These are phyloP conservation scores for Tetragnatha versicolor DNA, from an alignment of 1,140 invertebrate genomes.

Conservation along the genomic window DNA sequence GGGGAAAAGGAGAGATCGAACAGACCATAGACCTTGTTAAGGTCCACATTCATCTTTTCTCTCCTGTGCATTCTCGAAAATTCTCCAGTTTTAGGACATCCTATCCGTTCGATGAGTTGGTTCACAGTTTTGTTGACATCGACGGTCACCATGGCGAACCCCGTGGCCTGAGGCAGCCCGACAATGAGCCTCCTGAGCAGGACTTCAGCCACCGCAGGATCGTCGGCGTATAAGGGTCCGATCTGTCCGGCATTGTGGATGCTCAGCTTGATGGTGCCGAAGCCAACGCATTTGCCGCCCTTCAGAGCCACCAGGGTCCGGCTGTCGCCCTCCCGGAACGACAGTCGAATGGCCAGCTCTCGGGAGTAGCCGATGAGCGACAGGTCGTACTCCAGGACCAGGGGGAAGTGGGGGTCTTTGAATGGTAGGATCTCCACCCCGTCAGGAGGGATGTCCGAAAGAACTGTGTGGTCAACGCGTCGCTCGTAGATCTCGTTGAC, in stretches of 20 bases:
- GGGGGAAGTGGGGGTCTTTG: not conserved
- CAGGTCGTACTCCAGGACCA: constrained; percentile 52
- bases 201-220: constrained; percentile 56
- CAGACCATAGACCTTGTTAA: constrained; percentile 53
- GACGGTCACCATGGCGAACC: constrained; percentile 53
- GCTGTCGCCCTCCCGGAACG: constrained; percentile 30
- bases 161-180: constrained; percentile 17
- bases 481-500: too few species aligned
- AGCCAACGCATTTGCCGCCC: constrained; percentile 52
- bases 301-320: constrained; percentile 53
- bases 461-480: too few species aligned
- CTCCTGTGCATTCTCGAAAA: constrained; percentile 52
- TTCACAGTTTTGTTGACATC: constrained; percentile 48
- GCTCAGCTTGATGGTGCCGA: constrained; percentile 50
- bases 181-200: constrained; percentile 51
- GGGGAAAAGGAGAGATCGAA: constrained; percentile 58
- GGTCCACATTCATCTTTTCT: constrained; percentile 38
- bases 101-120: constrained; percentile 48
- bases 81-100: constrained; percentile 37
- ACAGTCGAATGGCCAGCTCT: constrained; percentile 8
- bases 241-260: constrained; percentile 37
- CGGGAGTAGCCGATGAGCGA: constrained; percentile 35
- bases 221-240: constrained; percentile 59
- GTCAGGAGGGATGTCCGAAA: not conserved
- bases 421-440: constrained; percentile 3